These are phyloP conservation scores for Mythimna albipuncta DNA, from an alignment of 2,888 invertebrate genomes.

Conservation along the genomic window DNA sequence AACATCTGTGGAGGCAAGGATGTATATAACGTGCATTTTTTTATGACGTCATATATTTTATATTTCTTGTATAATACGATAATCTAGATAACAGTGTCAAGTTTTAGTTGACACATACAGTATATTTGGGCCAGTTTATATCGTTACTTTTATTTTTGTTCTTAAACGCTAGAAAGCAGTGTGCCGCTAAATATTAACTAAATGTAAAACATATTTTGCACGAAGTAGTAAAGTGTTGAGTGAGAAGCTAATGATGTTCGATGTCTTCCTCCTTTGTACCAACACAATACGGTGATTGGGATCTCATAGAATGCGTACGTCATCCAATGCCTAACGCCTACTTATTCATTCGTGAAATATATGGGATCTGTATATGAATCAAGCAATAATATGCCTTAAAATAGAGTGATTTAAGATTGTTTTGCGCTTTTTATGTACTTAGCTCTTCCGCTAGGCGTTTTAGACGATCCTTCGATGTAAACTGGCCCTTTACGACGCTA, in stretches of 20 bases:
- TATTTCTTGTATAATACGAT: slow-evolving; percentile 59
- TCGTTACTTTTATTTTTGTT: slow-evolving; percentile 34
- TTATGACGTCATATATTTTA: slow-evolving; percentile 59
- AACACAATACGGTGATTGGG: slow-evolving; percentile 1
- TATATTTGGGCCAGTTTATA: slow-evolving; percentile 49
- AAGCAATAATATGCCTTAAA: slow-evolving; percentile 53
- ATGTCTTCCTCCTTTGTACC: neutral
- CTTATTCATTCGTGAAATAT: slow-evolving; percentile 20
- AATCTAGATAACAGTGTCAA: slow-evolving; percentile 54
- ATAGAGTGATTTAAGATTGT: slow-evolving; percentile 4
- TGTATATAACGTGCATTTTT: slow-evolving; percentile 58
- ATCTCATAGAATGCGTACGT: neutral
- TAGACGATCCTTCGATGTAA: slow-evolving; percentile 44
- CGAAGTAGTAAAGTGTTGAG: neutral
- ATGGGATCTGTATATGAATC: slow-evolving; percentile 22
- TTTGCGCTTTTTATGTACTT: slow-evolving; percentile 52
- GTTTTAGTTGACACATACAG: slow-evolving; percentile 55
- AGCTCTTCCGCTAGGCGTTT: slow-evolving; percentile 32
- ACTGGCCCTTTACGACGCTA: slow-evolving; percentile 47
- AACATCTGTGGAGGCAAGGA: slow-evolving; percentile 41
- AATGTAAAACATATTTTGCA: slow-evolving; percentile 20
- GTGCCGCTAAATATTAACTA: slow-evolving; percentile 4
- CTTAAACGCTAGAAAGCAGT: slow-evolving; percentile 18
- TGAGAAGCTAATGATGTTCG: neutral
- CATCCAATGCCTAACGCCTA: neutral